A percentile compares a stretch with the other conserved stretches of the same genome.
Evolutionary conservation across 2,797 vertebrate species (phyloP).

Genomic region (Gymnopithys bicolor): DNA sequence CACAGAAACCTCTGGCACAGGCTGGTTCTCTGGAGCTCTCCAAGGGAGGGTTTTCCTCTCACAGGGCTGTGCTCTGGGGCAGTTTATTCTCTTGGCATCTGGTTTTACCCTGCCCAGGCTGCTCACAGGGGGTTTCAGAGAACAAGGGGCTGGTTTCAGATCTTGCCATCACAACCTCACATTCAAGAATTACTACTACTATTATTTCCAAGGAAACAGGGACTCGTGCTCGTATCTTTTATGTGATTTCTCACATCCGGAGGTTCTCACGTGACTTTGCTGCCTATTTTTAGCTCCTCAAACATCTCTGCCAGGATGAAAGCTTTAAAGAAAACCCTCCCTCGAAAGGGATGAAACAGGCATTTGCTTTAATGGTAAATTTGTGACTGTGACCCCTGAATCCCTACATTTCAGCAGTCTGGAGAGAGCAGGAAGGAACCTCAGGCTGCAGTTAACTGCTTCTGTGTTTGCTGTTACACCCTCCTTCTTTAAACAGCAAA

Average conservation of each 20-base stretch:
- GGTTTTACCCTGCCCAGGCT: background rate
- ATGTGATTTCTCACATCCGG: constrained; percentile 71
- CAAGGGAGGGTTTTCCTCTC: background rate
- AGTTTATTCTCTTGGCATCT: background rate
- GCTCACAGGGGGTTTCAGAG: background rate
- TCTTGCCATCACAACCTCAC: background rate
- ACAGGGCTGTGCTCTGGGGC: background rate
- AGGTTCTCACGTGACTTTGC: constrained; percentile 69
- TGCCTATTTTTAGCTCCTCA: constrained; percentile 75
- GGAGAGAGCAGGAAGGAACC: background rate
- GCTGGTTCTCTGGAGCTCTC: background rate
- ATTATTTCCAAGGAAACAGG: constrained; percentile 77
- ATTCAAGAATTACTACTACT: constrained; percentile 72
- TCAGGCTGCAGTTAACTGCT: constrained; percentile 11
- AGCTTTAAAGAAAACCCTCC: constrained; percentile 64
- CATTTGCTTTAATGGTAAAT: constrained; percentile 5
- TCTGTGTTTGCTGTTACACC: constrained; percentile 35
- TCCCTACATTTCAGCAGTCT: background rate
- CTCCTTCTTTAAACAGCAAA: constrained; percentile 11
- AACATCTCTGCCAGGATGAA: constrained; percentile 62
- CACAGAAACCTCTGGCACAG: background rate
- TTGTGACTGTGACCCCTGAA: background rate
- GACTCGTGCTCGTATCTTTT: constrained; percentile 58
- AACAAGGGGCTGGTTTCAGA: constrained; percentile 3
- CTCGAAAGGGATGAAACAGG: constrained; percentile 38